A percentile compares a stretch with the other conserved stretches of the same genome.
Conservation (phyloP, 1,140 invertebrate genomes). For the Archivesica marissinica region DNA sequence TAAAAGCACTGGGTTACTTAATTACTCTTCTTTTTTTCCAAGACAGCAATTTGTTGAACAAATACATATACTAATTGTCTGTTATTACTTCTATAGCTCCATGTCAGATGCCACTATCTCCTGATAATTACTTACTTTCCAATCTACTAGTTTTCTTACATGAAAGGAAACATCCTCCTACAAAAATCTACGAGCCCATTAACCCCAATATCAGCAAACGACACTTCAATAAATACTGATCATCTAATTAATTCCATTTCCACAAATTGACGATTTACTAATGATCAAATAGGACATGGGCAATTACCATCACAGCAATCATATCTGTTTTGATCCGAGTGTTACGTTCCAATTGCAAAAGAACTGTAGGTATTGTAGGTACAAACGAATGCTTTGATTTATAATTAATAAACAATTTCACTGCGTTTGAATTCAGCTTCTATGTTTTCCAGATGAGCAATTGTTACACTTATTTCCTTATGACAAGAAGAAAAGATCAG, state of each 20-base stretch:
- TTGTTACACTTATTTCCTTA: too few species aligned
- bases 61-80: conserved; percentile 28
- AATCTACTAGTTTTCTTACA: not conserved
- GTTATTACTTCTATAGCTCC: conserved; percentile 5
- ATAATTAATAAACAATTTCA: not conserved
- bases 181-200: not conserved
- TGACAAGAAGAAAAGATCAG: too few species aligned
- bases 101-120: not conserved
- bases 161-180: not conserved
- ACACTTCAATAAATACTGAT: not conserved
- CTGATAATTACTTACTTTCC: conserved; percentile 6
- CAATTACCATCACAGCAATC: not conserved
- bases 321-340: not conserved
- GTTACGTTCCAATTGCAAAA: not conserved
- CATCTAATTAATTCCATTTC: not conserved
- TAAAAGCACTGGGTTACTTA: too few species aligned
- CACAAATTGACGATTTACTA: not conserved
- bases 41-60: conserved; percentile 20
- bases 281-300: not conserved
- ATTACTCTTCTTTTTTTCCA: not conserved
- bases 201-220: not conserved
- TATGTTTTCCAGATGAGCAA: not conserved
- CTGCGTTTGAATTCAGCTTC: not conserved
- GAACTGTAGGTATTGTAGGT: not conserved
- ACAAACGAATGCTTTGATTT: not conserved